phyloP scores from a whole-genome alignment of 2,888 invertebrate genomes.

The Beris chalybata region DNA sequence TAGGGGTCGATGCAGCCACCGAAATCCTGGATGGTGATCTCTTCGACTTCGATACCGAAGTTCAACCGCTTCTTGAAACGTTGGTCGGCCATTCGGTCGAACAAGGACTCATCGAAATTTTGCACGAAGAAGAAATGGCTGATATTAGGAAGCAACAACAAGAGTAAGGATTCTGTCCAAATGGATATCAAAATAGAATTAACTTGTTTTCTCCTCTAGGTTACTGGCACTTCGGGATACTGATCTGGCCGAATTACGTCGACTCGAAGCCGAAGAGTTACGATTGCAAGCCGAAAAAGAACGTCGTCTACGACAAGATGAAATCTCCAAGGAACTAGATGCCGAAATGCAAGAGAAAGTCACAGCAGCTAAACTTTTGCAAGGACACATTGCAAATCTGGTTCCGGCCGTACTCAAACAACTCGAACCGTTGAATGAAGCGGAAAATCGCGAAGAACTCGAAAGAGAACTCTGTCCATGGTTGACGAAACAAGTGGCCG shows the following conservation, averaged over 20 bases:
- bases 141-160: slow-evolving; percentile 71
- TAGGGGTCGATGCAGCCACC: slow-evolving; percentile 78
- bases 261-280: slow-evolving; percentile 78
- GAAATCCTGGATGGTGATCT: slow-evolving; percentile 92
- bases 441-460: slow-evolving; percentile 60
- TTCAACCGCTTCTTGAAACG: slow-evolving; percentile 85
- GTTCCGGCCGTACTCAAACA: slow-evolving; percentile 82
- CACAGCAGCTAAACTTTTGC: slow-evolving; percentile 79
- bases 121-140: slow-evolving; percentile 90
- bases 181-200: background rate
- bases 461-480: slow-evolving; percentile 75
- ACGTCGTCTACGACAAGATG: slow-evolving; percentile 71
- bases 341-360: slow-evolving; percentile 79
- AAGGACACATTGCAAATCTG: slow-evolving; percentile 84
- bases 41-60: slow-evolving; percentile 91
- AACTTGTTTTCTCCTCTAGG: slow-evolving; percentile 40
- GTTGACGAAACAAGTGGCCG: slow-evolving; percentile 79
- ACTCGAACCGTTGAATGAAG: slow-evolving; percentile 59
- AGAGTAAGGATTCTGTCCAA: slow-evolving; percentile 44
- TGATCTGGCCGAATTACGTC: slow-evolving; percentile 78
- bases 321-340: slow-evolving; percentile 65
- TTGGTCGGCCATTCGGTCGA: slow-evolving; percentile 88
- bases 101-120: slow-evolving; percentile 84
- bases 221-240: slow-evolving; percentile 66
- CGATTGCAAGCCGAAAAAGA: slow-evolving; percentile 72